Conservation (phyloP, 2,888 invertebrate genomes). For the Orthonevra nobilis region DNA sequence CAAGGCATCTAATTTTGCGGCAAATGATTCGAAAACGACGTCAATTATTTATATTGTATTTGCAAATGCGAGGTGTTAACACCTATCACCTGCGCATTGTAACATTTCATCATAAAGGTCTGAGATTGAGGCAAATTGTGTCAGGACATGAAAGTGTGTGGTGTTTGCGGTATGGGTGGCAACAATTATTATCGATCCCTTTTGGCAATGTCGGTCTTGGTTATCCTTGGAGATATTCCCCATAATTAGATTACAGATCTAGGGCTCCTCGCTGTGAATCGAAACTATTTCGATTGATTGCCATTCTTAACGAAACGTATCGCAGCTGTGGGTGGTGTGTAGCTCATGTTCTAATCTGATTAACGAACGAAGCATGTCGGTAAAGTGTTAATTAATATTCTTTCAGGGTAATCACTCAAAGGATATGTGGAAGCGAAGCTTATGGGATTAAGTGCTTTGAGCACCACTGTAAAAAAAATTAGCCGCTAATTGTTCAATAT, state of each 20-base stretch:
- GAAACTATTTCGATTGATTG: constrained; percentile 55
- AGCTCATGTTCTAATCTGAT: constrained; percentile 32
- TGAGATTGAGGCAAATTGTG: not conserved
- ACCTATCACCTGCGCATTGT: constrained; percentile 9
- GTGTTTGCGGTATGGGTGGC: not conserved
- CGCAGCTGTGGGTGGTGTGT: not conserved
- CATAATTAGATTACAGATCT: constrained; percentile 52
- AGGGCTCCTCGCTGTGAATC: constrained; percentile 37
- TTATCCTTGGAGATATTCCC: constrained; percentile 17
- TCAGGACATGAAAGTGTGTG: not conserved
- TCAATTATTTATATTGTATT: constrained; percentile 62
- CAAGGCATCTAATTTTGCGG: constrained; percentile 55
- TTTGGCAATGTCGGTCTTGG: not conserved
- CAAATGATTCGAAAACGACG: constrained; percentile 58
- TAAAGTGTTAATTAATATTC: constrained; percentile 48
- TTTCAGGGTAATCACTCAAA: constrained; percentile 18
- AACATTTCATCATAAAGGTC: constrained; percentile 13
- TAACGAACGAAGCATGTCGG: constrained; percentile 14
- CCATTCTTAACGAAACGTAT: not conserved
- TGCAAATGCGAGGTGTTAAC: constrained; percentile 48
- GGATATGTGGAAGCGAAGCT: not conserved
- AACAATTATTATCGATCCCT: constrained; percentile 36
- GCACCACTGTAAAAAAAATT: too few relatives aligned
- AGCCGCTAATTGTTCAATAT: too few relatives aligned
- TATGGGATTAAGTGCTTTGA: too few relatives aligned